These are phyloP conservation scores for Chloroceryle amazona DNA, from an alignment of 2,797 vertebrate genomes.

Conservation along the genomic window DNA sequence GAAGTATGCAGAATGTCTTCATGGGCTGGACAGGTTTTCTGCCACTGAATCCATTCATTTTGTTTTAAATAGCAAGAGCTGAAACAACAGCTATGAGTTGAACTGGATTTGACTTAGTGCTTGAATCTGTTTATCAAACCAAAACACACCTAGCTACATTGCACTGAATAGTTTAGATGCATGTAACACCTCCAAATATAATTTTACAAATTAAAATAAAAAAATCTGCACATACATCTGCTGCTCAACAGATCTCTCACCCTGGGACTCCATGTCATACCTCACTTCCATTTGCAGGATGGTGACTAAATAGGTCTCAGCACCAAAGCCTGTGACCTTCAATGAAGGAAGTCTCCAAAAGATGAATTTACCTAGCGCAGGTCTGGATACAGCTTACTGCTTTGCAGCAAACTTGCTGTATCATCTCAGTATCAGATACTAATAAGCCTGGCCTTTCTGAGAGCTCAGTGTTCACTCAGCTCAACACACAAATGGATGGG, in stretches of 20 bases:
- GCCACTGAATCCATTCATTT: neutral
- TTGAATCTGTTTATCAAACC: neutral
- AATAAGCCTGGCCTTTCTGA: neutral
- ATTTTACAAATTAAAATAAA: too few relatives aligned
- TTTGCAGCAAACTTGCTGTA: neutral
- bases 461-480: neutral
- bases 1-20: neutral
- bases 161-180: neutral
- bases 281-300: neutral
- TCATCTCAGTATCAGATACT: neutral
- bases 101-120: neutral
- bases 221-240: neutral
- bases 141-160: neutral
- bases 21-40: neutral
- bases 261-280: too few relatives aligned
- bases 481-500: neutral
- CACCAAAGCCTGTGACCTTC: neutral
- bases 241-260: neutral
- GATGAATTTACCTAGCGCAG: neutral
- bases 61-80: neutral
- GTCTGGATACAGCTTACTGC: neutral
- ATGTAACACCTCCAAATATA: neutral
- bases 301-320: neutral
- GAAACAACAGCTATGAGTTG: neutral
- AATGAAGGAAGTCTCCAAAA: neutral